A percentile compares a stretch with the other conserved stretches of the same genome.
These are phyloP conservation scores for Mesocricetus auratus DNA, from an alignment of 2,113 vertebrate genomes.

Conservation along the genomic window DNA sequence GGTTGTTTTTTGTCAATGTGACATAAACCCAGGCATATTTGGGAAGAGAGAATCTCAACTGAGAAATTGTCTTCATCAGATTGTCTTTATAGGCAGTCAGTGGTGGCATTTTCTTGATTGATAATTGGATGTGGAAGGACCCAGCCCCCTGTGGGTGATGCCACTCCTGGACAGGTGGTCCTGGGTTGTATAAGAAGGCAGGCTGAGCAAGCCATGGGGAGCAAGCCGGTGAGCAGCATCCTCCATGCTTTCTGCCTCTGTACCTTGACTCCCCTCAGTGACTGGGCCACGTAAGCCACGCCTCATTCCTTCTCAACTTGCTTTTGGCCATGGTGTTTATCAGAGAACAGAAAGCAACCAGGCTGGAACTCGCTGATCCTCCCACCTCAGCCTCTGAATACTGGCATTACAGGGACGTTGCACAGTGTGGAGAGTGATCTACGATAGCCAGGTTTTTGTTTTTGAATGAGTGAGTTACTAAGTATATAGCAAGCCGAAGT, in stretches of 20 bases:
- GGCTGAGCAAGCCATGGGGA: not conserved
- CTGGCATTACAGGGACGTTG: not conserved
- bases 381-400: not conserved
- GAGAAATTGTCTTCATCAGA: not conserved
- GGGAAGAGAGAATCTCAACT: not conserved
- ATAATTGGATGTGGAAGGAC: not conserved
- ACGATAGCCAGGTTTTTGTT: not conserved
- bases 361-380: not conserved
- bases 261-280: not conserved
- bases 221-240: not conserved
- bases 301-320: not conserved
- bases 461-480: not conserved
- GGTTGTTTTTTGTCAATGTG: not conserved
- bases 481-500: not conserved
- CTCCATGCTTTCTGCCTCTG: not conserved
- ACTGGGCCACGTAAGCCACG: not conserved
- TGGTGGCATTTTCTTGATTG: not conserved
- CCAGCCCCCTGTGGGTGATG: not conserved
- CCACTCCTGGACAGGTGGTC: not conserved
- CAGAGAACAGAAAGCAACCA: not conserved
- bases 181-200: not conserved
- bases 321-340: not conserved
- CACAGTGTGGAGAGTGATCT: not conserved
- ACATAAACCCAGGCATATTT: not conserved
- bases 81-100: not conserved